phyloP scores from a whole-genome alignment of 2,113 vertebrate genomes.

The Eulemur rufifrons region DNA sequence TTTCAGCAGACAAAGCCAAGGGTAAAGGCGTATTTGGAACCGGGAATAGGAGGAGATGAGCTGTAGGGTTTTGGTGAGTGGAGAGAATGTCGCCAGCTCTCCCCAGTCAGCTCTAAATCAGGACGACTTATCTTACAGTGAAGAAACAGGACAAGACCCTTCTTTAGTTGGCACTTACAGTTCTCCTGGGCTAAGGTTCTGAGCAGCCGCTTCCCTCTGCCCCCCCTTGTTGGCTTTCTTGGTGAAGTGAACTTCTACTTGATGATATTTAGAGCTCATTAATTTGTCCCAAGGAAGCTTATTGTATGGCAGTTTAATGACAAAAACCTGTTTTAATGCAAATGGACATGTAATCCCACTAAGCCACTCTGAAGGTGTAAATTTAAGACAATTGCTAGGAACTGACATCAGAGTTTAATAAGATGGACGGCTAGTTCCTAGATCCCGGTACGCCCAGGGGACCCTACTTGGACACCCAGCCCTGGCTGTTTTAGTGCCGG shows the following conservation, averaged over 20 bases:
- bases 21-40: not conserved
- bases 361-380: conserved; percentile 67
- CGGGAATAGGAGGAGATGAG: not conserved
- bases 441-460: conserved; percentile 30
- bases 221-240: conserved; percentile 39
- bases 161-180: not conserved
- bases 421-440: conserved; percentile 64
- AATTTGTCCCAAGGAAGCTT: conserved; percentile 74
- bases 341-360: conserved; percentile 66
- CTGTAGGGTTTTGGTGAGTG: not conserved
- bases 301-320: conserved; percentile 75
- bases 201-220: conserved; percentile 24
- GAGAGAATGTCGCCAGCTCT: not conserved
- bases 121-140: not conserved
- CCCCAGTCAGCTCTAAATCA: conserved; percentile 52
- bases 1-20: not conserved
- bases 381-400: conserved; percentile 75
- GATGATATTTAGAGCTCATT: conserved; percentile 73
- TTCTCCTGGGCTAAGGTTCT: conserved; percentile 59
- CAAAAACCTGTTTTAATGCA: conserved; percentile 71
- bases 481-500: conserved; percentile 16
- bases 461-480: conserved; percentile 38
- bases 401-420: conserved; percentile 71
- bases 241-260: conserved; percentile 71
- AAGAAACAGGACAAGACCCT: not conserved